phyloP scores from a whole-genome alignment of 2,888 invertebrate species.

The Anthophora plumipes region DNA sequence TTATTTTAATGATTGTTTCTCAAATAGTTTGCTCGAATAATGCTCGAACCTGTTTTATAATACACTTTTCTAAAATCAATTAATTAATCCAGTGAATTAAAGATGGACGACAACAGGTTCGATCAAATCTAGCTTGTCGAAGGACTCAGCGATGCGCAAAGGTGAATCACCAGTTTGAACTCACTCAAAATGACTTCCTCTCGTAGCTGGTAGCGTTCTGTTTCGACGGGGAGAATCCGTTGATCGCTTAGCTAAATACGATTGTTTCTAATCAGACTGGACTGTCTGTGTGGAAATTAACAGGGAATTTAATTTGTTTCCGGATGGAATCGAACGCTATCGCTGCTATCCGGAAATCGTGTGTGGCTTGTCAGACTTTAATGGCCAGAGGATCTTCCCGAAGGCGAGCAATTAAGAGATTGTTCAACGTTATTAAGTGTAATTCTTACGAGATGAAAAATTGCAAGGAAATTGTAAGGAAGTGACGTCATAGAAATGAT shows the following conservation, averaged over 20 bases:
- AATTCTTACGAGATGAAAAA: background rate
- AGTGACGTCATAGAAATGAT: background rate
- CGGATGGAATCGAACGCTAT: background rate
- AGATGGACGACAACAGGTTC: background rate
- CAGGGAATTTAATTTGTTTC: constrained; percentile 2
- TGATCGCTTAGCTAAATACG: constrained; percentile 4
- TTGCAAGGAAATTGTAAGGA: no score
- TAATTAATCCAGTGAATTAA: constrained; percentile 10
- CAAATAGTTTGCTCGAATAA: no score
- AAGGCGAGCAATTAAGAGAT: constrained; percentile 11
- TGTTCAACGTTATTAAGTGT: background rate
- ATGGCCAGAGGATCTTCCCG: background rate
- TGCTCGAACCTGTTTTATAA: no score
- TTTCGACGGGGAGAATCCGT: constrained; percentile 6
- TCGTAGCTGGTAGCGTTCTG: constrained; percentile 4
- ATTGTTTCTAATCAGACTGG: constrained; percentile 5
- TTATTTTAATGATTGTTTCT: no score
- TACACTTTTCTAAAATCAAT: background rate
- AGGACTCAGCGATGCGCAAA: background rate
- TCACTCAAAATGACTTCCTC: constrained; percentile 37
- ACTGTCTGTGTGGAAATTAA: background rate
- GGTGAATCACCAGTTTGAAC: constrained; percentile 35
- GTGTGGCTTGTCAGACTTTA: constrained; percentile 1
- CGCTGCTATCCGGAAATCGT: constrained; percentile 9
- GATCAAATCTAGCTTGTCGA: constrained; percentile 14